phyloP scores from a whole-genome alignment of 2,888 invertebrate species.

The Apocheima hispidaria region DNA sequence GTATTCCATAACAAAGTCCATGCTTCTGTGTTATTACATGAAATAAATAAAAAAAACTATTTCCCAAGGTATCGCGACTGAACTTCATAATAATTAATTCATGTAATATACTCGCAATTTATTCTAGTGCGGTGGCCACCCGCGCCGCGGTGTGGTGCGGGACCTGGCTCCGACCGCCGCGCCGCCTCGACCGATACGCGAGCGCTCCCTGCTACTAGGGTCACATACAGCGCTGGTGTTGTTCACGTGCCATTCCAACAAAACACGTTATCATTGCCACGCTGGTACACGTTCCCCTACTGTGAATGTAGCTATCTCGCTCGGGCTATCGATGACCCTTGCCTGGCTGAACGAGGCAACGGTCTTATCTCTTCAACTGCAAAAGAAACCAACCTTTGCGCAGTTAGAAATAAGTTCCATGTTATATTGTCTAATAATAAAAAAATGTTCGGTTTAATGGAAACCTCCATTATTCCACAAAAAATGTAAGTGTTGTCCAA shows the following conservation, averaged over 20 bases:
- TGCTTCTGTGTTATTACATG: too few relatives aligned
- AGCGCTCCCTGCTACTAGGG: constrained; percentile 81
- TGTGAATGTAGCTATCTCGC: constrained; percentile 57
- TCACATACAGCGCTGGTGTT: constrained; percentile 56
- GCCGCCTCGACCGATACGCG: constrained; percentile 84
- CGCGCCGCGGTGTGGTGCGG: constrained; percentile 49
- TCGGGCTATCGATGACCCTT: constrained; percentile 65
- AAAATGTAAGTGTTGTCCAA: constrained; percentile 71
- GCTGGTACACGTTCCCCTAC: constrained; percentile 4
- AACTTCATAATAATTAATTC: not conserved
- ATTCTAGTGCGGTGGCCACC: constrained; percentile 27
- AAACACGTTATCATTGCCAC: constrained; percentile 7
- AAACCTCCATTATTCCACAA: constrained; percentile 64
- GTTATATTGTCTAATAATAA: constrained; percentile 18
- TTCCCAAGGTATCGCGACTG: not conserved
- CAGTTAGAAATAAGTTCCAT: constrained; percentile 20
- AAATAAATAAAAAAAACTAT: not conserved
- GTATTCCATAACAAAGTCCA: not conserved
- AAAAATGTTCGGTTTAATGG: constrained; percentile 46
- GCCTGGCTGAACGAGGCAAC: constrained; percentile 62
- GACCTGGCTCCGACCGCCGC: constrained; percentile 66
- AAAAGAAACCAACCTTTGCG: constrained; percentile 21
- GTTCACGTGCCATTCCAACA: constrained; percentile 52
- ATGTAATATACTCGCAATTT: not conserved
- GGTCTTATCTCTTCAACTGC: constrained; percentile 51